Evolutionary conservation across 1,140 invertebrate genomes (phyloP).

Genomic region (Myzus persicae): DNA sequence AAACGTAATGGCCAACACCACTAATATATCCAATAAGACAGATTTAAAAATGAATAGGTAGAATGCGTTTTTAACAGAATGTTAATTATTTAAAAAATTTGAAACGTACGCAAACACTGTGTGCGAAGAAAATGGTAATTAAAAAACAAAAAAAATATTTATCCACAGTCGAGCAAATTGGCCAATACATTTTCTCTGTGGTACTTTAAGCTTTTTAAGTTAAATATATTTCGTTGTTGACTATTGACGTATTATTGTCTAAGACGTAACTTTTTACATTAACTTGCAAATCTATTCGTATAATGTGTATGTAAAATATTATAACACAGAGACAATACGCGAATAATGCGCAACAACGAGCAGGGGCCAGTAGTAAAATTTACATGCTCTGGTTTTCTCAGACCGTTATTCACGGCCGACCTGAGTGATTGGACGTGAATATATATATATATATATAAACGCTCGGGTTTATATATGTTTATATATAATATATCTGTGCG

Average conservation of each 20-base stretch:
- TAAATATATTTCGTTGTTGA: neutral
- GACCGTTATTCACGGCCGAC: constrained; percentile 13
- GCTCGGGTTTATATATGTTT: neutral
- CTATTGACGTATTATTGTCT: neutral
- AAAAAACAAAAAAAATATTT: neutral
- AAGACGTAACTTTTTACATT: neutral
- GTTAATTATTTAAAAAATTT: too few species aligned
- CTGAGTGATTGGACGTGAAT: neutral
- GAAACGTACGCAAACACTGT: too few species aligned
- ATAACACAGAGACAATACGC: neutral
- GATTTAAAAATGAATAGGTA: neutral
- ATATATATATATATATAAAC: neutral
- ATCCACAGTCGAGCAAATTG: too few species aligned
- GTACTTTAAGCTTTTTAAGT: neutral
- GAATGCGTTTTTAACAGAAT: too few species aligned
- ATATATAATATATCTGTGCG: neutral
- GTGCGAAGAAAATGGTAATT: too few species aligned
- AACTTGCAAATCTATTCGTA: neutral
- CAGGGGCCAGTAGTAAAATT: neutral
- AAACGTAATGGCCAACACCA: neutral
- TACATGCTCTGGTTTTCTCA: constrained; percentile 20
- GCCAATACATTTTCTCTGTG: neutral
- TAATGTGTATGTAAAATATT: neutral
- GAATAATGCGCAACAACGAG: neutral
- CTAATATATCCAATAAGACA: neutral